phyloP scores from a whole-genome alignment of 2,797 vertebrate species.

The Sebastes itinus region DNA sequence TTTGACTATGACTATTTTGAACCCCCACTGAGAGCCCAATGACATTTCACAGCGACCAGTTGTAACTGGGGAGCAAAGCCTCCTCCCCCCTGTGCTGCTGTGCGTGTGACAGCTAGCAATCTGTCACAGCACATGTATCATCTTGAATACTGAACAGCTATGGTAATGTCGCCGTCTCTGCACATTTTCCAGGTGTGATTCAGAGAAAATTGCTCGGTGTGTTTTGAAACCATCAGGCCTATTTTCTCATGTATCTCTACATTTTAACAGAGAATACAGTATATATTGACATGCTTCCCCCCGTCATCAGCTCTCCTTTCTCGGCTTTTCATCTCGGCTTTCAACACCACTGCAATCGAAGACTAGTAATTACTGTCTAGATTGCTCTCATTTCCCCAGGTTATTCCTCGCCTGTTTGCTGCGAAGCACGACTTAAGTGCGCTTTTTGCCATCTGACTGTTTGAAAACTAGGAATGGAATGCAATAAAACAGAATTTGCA shows the following conservation, averaged over 20 bases:
- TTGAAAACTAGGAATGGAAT: not conserved
- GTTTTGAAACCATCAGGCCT: constrained; percentile 16
- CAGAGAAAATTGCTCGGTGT: constrained; percentile 10
- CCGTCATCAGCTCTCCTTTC: constrained; percentile 17
- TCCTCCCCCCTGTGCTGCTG: constrained; percentile 25
- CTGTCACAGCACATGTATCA: constrained; percentile 49
- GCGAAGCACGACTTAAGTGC: constrained; percentile 23
- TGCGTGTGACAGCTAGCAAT: constrained; percentile 28
- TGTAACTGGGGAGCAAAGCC: constrained; percentile 18
- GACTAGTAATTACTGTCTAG: constrained; percentile 47
- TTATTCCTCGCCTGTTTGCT: constrained; percentile 19
- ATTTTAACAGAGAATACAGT: constrained; percentile 10
- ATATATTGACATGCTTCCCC: constrained; percentile 25
- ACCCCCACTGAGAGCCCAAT: not conserved
- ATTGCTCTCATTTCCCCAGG: constrained; percentile 54
- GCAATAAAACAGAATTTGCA: not conserved
- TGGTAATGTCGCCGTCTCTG: constrained; percentile 11
- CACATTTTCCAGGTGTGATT: constrained; percentile 14
- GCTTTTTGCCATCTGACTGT: constrained; percentile 24
- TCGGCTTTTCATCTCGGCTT: constrained; percentile 40
- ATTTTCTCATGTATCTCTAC: constrained; percentile 2
- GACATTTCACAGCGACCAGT: constrained; percentile 33
- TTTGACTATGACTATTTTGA: constrained; percentile 2
- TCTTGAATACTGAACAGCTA: constrained; percentile 31
- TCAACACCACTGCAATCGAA: constrained; percentile 29